Base-by-base conservation (phyloP, 2,113 vertebrate genomes). In the Pholis gunnellus region DNA sequence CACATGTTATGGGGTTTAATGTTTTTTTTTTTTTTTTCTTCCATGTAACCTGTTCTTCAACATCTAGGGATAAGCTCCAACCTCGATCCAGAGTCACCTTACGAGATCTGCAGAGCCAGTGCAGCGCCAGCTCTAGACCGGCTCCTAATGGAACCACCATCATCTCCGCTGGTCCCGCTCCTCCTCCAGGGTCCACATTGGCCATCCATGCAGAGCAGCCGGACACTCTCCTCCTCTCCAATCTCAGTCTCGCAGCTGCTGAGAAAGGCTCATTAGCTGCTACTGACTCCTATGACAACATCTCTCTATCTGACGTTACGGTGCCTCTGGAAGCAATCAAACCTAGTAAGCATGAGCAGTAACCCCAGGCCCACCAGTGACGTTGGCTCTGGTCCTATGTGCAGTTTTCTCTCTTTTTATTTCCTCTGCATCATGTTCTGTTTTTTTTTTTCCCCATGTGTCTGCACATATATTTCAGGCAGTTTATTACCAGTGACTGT, bases 261-360 rank as follows among this genome's bases (percentile, higher is more conserved):
- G 50, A 93, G 1, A 85, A 54, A 80, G 75, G 50, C 74, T 34
- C 67, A 50, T 63, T 65, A 9, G 82, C 89, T 42, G 88, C 91
- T 25, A 29, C 94, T 0, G 4, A 34, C 0, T 78, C 91, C 20
- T 91, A 89, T 3, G 93, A 94, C 2, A 95, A 96, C 88, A 94
- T 97, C 79, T 97, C 97, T 0, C 92, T 99, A 11, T 91, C 96
- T 79, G 96, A 95, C 40, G 91, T 99, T 77, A 95, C 94, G 31
- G 97, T 99, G 90, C 97, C 97, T 87, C 95, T 99, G 94, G 98
- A 99, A 88, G 96, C 97, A 36, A 97, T 99, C 93, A 98, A 97
- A 91, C 98, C 98, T n/a, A 99, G 98, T 99, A 93, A 97, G 97
- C 14, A 27, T 5, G 27, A 50, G 46, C 65, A 2, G 1, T 5